phyloP scores from a whole-genome alignment of 1,140 invertebrate genomes.

The Drosophila arawakana region DNA sequence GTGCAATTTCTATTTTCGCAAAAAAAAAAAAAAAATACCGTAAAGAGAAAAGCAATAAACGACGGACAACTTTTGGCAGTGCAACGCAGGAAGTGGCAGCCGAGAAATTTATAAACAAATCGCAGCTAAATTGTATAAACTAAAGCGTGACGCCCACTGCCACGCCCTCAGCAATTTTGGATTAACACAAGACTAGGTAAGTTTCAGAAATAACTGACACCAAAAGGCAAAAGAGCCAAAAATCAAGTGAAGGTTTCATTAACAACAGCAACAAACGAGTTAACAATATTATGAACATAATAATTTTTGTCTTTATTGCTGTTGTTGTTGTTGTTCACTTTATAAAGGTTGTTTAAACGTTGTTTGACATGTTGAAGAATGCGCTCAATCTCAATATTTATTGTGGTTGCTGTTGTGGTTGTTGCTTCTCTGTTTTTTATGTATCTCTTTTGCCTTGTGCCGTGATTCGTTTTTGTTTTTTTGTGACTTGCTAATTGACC shows the following conservation, averaged over 20 bases:
- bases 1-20: slow-evolving; percentile 59
- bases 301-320: slow-evolving; percentile 42
- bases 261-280: slow-evolving; percentile 32
- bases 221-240: slow-evolving; percentile 11
- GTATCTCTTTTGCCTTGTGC: slow-evolving; percentile 34
- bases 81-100: slow-evolving; percentile 53
- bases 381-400: slow-evolving; percentile 30
- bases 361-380: slow-evolving; percentile 49
- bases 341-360: slow-evolving; percentile 37
- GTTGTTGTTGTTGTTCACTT: slow-evolving; percentile 32
- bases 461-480: slow-evolving; percentile 27
- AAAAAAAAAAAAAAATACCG: slow-evolving; percentile 12
- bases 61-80: slow-evolving; percentile 16
- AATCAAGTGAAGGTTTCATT: slow-evolving; percentile 59
- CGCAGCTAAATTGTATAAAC: slow-evolving; percentile 1
- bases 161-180: slow-evolving; percentile 40
- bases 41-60: slow-evolving; percentile 18
- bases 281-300: slow-evolving; percentile 11
- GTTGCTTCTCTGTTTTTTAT: slow-evolving; percentile 11
- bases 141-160: background rate
- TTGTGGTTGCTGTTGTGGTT: background rate
- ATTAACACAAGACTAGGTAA: slow-evolving; percentile 57
- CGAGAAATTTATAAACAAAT: slow-evolving; percentile 60
- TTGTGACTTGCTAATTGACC: slow-evolving; percentile 72
- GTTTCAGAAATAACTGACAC: background rate